phyloP scores from a whole-genome alignment of 2,113 vertebrate species.

The Megaceryle torquata region DNA sequence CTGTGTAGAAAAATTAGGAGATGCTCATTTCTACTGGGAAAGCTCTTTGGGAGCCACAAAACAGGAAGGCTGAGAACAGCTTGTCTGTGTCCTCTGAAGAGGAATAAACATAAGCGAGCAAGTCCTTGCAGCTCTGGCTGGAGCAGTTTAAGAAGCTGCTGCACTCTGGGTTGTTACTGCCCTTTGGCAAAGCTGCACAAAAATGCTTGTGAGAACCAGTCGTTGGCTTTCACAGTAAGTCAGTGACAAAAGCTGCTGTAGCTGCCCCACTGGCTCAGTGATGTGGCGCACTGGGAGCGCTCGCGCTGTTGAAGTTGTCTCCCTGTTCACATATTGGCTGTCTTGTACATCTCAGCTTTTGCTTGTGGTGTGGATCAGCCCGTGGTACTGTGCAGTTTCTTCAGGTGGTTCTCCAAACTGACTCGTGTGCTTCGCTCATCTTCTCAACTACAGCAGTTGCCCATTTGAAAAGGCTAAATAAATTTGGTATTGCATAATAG shows the following conservation, averaged over 20 bases:
- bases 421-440: background rate
- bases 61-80: background rate
- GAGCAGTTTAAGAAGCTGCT: background rate
- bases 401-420: accelerated
- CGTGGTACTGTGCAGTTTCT: no score
- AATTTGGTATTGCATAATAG: background rate
- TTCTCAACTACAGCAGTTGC: background rate
- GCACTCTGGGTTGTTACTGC: background rate
- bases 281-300: accelerated
- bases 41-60: background rate
- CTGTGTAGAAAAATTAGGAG: background rate
- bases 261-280: accelerated
- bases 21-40: background rate
- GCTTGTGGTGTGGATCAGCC: background rate
- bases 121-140: background rate
- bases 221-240: accelerated
- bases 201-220: background rate
- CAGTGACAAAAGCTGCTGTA: accelerated
- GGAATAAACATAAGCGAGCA: accelerated
- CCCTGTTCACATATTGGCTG: accelerated
- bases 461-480: background rate
- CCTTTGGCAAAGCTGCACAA: background rate
- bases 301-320: accelerated
- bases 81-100: accelerated
- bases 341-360: no score